Evolutionary conservation across 2,797 vertebrate genomes (phyloP).

Genomic region (Vultur gryphus): DNA sequence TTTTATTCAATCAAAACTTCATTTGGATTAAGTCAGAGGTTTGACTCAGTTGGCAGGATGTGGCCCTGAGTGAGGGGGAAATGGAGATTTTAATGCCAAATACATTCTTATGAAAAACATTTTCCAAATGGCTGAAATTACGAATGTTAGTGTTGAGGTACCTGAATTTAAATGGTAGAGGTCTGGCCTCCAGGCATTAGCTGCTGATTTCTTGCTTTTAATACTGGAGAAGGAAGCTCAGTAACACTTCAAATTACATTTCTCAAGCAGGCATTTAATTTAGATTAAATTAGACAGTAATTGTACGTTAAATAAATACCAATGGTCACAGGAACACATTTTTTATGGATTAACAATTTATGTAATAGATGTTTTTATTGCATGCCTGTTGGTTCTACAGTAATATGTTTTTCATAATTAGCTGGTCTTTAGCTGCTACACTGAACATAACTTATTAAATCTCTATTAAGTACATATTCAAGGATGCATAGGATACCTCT

Average conservation of each 20-base stretch:
- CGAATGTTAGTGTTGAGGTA: conserved; percentile 61
- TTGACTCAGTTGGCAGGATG: conserved; percentile 5
- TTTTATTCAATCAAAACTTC: conserved; percentile 25
- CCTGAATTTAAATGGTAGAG: conserved; percentile 66
- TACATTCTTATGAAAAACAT: conserved; percentile 45
- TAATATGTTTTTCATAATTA: conserved; percentile 67
- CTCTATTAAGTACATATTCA: neutral
- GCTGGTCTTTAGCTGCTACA: conserved; percentile 61
- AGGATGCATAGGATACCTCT: neutral
- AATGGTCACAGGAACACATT: conserved; percentile 60
- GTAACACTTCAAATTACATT: conserved; percentile 64
- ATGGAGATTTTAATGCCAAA: conserved; percentile 42
- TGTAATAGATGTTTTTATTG: conserved; percentile 69
- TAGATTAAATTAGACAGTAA: conserved; percentile 77
- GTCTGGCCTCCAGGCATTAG: conserved; percentile 58
- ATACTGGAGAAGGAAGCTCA: conserved; percentile 48
- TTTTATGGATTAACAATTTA: conserved; percentile 69
- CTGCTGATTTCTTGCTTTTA: conserved; percentile 68
- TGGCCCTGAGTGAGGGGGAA: conserved; percentile 26
- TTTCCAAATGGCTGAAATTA: conserved; percentile 58
- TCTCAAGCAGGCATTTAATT: conserved; percentile 70
- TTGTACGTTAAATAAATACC: conserved; percentile 74
- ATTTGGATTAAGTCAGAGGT: conserved; percentile 27
- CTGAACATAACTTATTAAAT: conserved; percentile 40
- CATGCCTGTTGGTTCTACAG: conserved; percentile 53